Percentiles rank a stretch among this genome's conserved stretches.
Conservation (phyloP, 2,797 vertebrate species). For the Petrocephalus schoutedeni region DNA sequence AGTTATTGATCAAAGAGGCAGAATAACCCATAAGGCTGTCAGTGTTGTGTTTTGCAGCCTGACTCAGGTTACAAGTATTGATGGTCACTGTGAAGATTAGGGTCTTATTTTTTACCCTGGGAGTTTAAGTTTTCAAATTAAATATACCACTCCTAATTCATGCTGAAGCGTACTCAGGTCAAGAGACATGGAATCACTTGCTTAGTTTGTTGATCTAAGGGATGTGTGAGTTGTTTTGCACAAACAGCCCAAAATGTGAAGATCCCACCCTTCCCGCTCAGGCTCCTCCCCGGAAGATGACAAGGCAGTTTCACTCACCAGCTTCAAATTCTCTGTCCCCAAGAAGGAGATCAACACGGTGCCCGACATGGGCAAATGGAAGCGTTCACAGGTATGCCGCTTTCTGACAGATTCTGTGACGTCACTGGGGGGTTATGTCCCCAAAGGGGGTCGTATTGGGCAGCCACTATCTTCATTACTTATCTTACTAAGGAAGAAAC, state of each 20-base stretch:
- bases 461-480: neutral
- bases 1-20: neutral
- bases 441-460: neutral
- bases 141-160: neutral
- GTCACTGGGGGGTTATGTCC: neutral
- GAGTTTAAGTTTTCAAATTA: neutral
- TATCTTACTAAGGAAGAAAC: neutral
- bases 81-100: neutral
- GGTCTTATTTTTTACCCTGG: neutral
- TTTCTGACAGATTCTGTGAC: neutral
- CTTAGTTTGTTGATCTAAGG: neutral
- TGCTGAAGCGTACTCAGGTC: neutral
- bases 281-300: slow-evolving; percentile 69
- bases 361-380: slow-evolving; percentile 95
- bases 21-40: neutral
- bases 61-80: neutral
- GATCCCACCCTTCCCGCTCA: slow-evolving; percentile 35
- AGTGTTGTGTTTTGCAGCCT: neutral
- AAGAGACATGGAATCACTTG: neutral
- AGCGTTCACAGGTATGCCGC: slow-evolving; percentile 73
- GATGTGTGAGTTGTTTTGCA: neutral
- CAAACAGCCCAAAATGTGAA: neutral
- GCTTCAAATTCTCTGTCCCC: slow-evolving; percentile 74
- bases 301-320: slow-evolving; percentile 42
- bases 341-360: slow-evolving; percentile 92